Base-by-base conservation (phyloP, 2,797 vertebrate genomes). In the Sebastes flavidus region DNA sequence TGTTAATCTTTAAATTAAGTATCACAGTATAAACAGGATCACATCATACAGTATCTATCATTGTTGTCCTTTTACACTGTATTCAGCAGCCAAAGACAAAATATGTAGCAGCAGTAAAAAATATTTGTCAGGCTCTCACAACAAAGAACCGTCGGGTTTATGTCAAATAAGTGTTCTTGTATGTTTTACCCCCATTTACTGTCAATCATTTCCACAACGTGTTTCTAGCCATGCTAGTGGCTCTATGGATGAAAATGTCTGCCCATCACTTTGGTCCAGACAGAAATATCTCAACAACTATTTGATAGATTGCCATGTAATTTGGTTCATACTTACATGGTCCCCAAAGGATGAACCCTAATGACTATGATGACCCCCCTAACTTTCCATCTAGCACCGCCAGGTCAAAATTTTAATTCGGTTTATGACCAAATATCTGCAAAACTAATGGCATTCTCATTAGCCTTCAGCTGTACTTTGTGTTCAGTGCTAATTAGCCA, bases 51-150 rank as follows among this genome's bases (percentile, higher is more conserved):
- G 24, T 27, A 36, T 60, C n/a, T 12, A 11, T 71, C 49, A 27
- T 20, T 52, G 49, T 38, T 34, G n/a, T 68, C 16, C 13, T 11
- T 60, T 58, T 22, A 9, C 16, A 36, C 34, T 36, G 11, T 36
- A 16, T 12, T 18, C 24, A 58, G 54, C 77, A 77, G 71, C 6
- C 25, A 25, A 38, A 67, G 55, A 69, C 34, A 68, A 20, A 55
- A 58, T 25, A 20, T 61, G 11, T 76, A 87, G 78, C 85, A 88
- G 68, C 56, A 77, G n/a, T 32, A 66, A 38, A 69, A 65, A 71
- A 74, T 14, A 46, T 10, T 7, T 22, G 6, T 13, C 5, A 34
- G 18, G 6, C 16, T 25, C 14, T 6, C 20, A 55, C 20, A 68
- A 73, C 34, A 72, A 24, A 71, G 22, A 66, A 29, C 11, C 0